Evolutionary conservation across 2,888 invertebrate genomes (phyloP), one percentile per base, ranked within the genome.

Genomic region (Oegoconia quadripuncta): DNA sequence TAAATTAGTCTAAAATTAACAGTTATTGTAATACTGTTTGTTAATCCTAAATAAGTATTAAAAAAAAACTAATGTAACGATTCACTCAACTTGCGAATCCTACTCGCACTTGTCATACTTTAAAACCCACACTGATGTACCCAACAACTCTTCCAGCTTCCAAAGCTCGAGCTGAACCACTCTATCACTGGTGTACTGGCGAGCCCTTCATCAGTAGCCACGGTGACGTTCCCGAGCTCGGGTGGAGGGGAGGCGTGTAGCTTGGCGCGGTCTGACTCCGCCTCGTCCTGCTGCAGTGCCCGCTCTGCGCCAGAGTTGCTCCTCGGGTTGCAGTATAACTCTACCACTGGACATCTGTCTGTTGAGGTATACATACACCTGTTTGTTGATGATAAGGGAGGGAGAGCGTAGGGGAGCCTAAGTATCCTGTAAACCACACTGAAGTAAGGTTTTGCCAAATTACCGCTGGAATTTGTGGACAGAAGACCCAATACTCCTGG

Each of bases 261-360:
- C 72, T 88, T 97, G 61, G 95, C 97, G 12, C 89, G 97, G 40
- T 97, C 97, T 48, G 97, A 98, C 79, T 96, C 96, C 53, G 96
- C 97, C 4, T 97, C 97, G 18, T 97, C 97, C 0, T 96, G 96
- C 55, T 97, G 96, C 78, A 97, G 97, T 52, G 92, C 94, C 59
- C 92, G 95, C 51, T 96, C 96, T 7, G 97, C 97, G 15, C 95
- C 97, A 33, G 97, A 97, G 29, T 95, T 98, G 77, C 90, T 98
- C 39, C 89, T 98, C 15, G 97, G 97, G 0, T 88, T 98, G 52
- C 93, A 96, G 57, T 98, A 98, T 70, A 98, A 96, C 70, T 95
- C 97, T 16, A 96, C 94, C 22, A 98, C 98, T 1, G 98, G 98
- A 16, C 91, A 97, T 59, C 89, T 98, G n/a, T 94, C 95, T 35